Conservation (phyloP, 2,888 invertebrate species). For the Xanthia togata region DNA sequence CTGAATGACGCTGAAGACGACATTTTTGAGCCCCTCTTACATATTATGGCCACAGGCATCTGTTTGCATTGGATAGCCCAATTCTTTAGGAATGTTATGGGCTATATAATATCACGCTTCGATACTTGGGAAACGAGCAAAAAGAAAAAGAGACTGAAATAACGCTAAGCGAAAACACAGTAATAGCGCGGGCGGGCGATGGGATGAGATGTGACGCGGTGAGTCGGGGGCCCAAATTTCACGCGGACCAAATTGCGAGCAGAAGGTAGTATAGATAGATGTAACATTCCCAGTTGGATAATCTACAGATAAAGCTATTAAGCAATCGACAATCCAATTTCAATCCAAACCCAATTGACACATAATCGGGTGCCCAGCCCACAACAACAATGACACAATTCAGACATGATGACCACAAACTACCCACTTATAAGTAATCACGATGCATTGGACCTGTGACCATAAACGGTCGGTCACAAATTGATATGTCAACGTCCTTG, state of each 20-base stretch:
- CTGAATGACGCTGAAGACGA: neutral
- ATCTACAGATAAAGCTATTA: neutral
- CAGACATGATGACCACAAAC: slow-evolving; percentile 14
- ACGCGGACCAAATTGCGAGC: no score
- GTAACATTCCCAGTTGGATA: neutral
- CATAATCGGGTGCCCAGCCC: slow-evolving; percentile 2
- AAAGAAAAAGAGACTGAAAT: no score
- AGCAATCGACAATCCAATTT: neutral
- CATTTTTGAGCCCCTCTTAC: no score
- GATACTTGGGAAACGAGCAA: no score
- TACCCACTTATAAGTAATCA: slow-evolving; percentile 33
- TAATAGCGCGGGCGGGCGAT: no score
- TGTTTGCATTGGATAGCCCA: no score
- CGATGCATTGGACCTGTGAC: slow-evolving; percentile 7
- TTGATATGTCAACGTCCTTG: slow-evolving; percentile 12
- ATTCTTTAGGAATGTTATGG: no score
- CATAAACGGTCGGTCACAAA: slow-evolving; percentile 12
- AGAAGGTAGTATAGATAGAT: no score
- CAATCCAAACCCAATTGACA: slow-evolving; percentile 4
- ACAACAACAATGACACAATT: slow-evolving; percentile 29
- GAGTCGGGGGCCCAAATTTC: no score
- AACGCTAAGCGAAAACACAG: no score
- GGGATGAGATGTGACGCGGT: no score
- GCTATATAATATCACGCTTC: no score
- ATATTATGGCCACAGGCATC: neutral